Percentiles rank a stretch among this genome's conserved stretches.
These are phyloP conservation scores for Acridotheres tristis DNA, from an alignment of 2,797 vertebrate genomes.

Conservation along the genomic window DNA sequence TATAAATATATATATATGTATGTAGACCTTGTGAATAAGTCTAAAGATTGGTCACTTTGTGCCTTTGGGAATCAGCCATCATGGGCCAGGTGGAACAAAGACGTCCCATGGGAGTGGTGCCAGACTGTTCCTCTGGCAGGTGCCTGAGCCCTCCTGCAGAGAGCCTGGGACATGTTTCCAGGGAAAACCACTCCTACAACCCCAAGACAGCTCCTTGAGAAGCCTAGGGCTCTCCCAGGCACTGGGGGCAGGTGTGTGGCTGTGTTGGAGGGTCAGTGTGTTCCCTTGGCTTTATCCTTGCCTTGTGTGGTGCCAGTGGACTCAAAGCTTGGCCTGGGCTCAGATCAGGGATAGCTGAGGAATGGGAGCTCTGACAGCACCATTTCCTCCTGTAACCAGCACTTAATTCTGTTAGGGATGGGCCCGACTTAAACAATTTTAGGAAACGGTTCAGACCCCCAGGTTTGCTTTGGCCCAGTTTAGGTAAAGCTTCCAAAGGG, in stretches of 20 bases:
- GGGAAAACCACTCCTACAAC: background rate
- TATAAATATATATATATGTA: slow-evolving; percentile 31
- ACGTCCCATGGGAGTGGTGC: background rate
- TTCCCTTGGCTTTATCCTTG: background rate
- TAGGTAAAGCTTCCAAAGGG: background rate
- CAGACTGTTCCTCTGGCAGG: background rate
- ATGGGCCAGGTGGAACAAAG: background rate
- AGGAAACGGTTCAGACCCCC: background rate
- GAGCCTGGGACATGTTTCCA: background rate
- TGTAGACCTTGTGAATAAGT: slow-evolving; percentile 52
- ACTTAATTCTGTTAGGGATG: slow-evolving; percentile 54
- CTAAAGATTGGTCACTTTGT: slow-evolving; percentile 49
- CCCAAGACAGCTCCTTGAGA: background rate
- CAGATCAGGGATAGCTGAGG: background rate
- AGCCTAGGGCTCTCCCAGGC: background rate
- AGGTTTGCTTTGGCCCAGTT: background rate
- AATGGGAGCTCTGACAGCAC: background rate
- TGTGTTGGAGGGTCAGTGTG: background rate
- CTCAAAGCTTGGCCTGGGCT: background rate
- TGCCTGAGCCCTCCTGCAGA: background rate
- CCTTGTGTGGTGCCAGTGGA: background rate
- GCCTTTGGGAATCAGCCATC: slow-evolving; percentile 38
- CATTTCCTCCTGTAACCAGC: slow-evolving; percentile 41
- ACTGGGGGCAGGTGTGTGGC: background rate
- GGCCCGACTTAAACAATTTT: background rate